A percentile compares a stretch with the other conserved stretches of the same genome.
phyloP scores from a whole-genome alignment of 2,797 vertebrate species.

The Sternotherus odoratus region DNA sequence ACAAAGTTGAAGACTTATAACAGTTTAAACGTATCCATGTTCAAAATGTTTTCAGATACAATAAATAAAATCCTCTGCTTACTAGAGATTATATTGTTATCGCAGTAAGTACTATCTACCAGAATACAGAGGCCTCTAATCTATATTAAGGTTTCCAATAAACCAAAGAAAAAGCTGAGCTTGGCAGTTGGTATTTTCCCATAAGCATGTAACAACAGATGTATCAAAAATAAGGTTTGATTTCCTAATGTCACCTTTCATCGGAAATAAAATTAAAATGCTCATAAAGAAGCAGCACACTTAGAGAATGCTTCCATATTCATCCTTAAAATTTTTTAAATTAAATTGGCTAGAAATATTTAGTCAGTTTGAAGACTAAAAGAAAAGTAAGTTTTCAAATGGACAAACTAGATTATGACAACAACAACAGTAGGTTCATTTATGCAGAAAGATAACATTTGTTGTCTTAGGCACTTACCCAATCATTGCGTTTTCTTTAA shows the following conservation, averaged over 20 bases:
- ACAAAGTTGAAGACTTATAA: neutral
- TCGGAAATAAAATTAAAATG: neutral
- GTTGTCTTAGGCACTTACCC: constrained; percentile 81
- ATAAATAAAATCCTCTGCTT: neutral
- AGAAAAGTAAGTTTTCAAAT: neutral
- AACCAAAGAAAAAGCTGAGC: neutral
- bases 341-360: neutral
- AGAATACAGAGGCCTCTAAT: neutral
- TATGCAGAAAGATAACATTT: neutral
- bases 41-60: neutral
- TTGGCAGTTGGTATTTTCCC: neutral
- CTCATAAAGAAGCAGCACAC: neutral
- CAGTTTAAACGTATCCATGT: neutral
- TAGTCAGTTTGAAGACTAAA: neutral
- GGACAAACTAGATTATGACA: neutral
- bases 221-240: neutral
- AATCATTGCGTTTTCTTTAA: constrained; percentile 89
- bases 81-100: neutral
- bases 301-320: neutral
- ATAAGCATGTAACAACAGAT: neutral
- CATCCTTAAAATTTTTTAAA: neutral
- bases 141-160: neutral
- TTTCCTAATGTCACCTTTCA: neutral
- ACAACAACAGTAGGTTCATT: neutral
- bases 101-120: neutral